Evolutionary conservation across 2,888 invertebrate species (phyloP), one percentile per base, ranked within the genome.

Genomic region (Thereva nobilitata): DNA sequence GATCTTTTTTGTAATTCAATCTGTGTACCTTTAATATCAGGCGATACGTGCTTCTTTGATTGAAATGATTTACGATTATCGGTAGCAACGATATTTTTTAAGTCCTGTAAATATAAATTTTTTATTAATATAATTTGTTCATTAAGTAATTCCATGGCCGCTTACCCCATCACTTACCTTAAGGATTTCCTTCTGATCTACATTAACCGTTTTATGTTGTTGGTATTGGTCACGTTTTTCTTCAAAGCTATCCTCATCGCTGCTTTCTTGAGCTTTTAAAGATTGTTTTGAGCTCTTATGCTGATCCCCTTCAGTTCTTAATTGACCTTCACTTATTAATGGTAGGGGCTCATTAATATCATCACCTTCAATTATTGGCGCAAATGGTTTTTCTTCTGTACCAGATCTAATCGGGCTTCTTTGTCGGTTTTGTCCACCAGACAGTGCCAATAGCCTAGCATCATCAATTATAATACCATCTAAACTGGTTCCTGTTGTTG

Each of bases 401-500:
- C 63, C 38, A 45, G 54, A 37, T 42, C 44, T 66, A 34, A 45
- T 35, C 40, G 66, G 34, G 35, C 9, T 55, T 54, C 23, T 54
- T 54, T 54, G 54, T 7, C 9, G 40, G 65, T 38, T 23, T 6
- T 6, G 5, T 12, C 12, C 6, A 53, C 44, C 34, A 65, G 38
- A 35, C 44, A 69, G 54, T 37, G 56, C 9, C 50, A 68, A 64
- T 54, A 53, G 52, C 37, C 44, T 68, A 45, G 40, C 52, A 41
- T 70, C 70, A 67, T 72, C 73, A 50, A 72, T 68, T 9, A 72
- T 49, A 7, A 72, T 82, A 47, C 83, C 82, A 70, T 86, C 86
- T 69, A 87, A 78, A 69, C 86, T 86, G 35, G 86, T 86, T 76
- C 84, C 83, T 74, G 86, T 86, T 66, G 87, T 86, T 47, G 87